phyloP scores from a whole-genome alignment of 2,797 vertebrate species.

The Halcyon badia region DNA sequence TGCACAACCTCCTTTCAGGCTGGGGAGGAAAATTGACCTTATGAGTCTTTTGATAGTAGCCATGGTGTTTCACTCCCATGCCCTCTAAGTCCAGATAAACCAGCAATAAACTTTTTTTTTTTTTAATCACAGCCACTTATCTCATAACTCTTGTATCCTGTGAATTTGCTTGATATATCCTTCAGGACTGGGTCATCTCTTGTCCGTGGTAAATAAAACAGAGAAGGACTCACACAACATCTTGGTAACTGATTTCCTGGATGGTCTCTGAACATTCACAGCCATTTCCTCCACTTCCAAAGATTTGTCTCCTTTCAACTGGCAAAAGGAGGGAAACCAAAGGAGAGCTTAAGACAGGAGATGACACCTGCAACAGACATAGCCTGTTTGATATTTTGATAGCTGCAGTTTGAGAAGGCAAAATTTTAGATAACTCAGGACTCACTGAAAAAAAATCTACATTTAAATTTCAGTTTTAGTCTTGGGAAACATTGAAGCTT shows the following conservation, averaged over 20 bases:
- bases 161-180: background rate
- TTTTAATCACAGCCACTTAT: background rate
- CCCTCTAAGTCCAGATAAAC: background rate
- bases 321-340: background rate
- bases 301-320: conserved; percentile 78
- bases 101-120: background rate
- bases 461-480: background rate
- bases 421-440: background rate
- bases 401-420: background rate
- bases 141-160: background rate
- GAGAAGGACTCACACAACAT: conserved; percentile 58
- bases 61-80: background rate
- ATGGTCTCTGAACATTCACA: conserved; percentile 77
- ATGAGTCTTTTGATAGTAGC: background rate
- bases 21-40: background rate
- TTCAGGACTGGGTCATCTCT: background rate
- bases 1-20: background rate
- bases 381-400: background rate
- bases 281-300: conserved; percentile 76
- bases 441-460: background rate
- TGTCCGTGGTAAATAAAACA: background rate
- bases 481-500: background rate
- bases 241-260: conserved; percentile 82
- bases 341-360: conserved; percentile 16
- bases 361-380: accelerated